Percentiles rank a stretch among this genome's conserved stretches.
Evolutionary conservation across 2,113 vertebrate species (phyloP).

Genomic region (Psophia crepitans): DNA sequence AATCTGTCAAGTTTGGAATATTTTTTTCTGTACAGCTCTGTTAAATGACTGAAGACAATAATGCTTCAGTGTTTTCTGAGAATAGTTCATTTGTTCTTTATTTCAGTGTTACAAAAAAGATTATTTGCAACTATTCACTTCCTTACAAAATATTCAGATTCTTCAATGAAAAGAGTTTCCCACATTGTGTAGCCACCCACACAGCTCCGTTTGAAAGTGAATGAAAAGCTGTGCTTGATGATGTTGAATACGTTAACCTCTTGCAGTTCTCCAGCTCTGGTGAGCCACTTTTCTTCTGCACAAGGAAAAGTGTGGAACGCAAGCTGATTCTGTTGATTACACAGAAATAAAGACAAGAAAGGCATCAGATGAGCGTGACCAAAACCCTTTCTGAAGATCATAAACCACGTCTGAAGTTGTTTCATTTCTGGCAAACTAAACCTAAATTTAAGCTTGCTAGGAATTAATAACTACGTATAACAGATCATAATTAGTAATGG

Average conservation of each 20-base stretch:
- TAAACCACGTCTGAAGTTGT: not conserved
- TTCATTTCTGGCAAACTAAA: not conserved
- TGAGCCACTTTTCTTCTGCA: constrained; percentile 51
- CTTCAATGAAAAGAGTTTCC: constrained; percentile 89
- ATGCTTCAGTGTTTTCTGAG: constrained; percentile 77
- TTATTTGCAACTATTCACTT: constrained; percentile 91
- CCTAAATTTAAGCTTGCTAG: not conserved
- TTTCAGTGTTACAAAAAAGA: constrained; percentile 82
- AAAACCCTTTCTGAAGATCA: not conserved
- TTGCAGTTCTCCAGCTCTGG: constrained; percentile 46
- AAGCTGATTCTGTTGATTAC: not conserved
- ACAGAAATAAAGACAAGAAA: not conserved
- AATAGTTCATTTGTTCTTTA: constrained; percentile 87
- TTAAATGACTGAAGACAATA: constrained; percentile 69
- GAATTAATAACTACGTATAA: not conserved
- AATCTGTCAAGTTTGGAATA: constrained; percentile 80
- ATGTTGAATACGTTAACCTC: constrained; percentile 66
- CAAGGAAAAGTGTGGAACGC: not conserved
- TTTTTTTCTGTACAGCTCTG: constrained; percentile 66
- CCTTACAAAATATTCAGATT: constrained; percentile 86
- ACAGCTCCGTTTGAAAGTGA: constrained; percentile 68
- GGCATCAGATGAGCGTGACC: not conserved
- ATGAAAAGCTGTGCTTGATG: constrained; percentile 74
- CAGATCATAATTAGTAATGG: not conserved
- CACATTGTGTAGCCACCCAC: constrained; percentile 90